Base-by-base conservation (phyloP, 1,140 invertebrate species). In the Tetragnatha versicolor region DNA sequence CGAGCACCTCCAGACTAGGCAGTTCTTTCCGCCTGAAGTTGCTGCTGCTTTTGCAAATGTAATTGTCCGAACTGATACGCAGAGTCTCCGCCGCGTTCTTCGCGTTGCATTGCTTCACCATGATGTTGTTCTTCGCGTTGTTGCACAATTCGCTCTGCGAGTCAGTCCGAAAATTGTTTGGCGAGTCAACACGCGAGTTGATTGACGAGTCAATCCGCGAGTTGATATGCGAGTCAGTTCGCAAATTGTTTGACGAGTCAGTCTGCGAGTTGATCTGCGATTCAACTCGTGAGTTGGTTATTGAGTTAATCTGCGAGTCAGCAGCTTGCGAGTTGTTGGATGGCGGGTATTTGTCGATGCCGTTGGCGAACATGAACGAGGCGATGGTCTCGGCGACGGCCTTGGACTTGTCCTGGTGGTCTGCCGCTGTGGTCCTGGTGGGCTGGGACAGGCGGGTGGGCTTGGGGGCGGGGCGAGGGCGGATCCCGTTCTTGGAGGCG, bases 281-380 rank as follows among this genome's bases (percentile, higher is more conserved):
- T n/a, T 51, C 49, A n/a, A 61, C n/a, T 9, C 63, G 76, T 2
- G 76, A 65, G 2, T 49, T 47, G 20, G 29, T 25, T n/a, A 9
- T 39, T 27, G n/a, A 55, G 33, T 76, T 76, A 42, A 27, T 42
- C 33, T 31, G 25, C 7, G 37, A 29, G 6, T 77, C 61, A 1
- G 2, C 51, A 17, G 7, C 25, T 12, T 14, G 7, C n/a, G 27
- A 17, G 4, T 29, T 12, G n/a, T 22, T 27, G n/a, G 2, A n/a
- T 20, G 65, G 17, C 10, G 45, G 12, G 10, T 77, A 51, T 6
- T 65, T 35, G 10, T 49, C 17, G 20, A 39, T 27, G 5, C 51
- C 51, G 37, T 79, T 69, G 12, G 63, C 14, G 22, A 79, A 79
- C 76, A 79, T 79, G 29, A 79, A 79, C 5, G 76, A 79, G 22